Percentiles rank a stretch among this genome's conserved stretches.
Evolutionary conservation across 2,888 invertebrate genomes (phyloP).

Genomic region (Dichetophora obliterata): DNA sequence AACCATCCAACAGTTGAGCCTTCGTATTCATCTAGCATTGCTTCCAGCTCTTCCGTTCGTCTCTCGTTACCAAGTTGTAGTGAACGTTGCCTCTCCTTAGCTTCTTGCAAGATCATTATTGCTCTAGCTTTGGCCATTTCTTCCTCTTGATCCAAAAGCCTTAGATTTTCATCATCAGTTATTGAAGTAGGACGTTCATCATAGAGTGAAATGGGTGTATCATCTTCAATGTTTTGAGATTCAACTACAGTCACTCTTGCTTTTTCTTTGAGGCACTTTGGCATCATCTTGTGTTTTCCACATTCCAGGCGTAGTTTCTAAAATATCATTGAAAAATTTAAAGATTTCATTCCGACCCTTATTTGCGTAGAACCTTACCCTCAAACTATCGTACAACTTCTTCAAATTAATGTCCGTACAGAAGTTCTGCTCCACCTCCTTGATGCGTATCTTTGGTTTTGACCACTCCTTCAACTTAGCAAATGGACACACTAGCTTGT

Average conservation of each 20-base stretch:
- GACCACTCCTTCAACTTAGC: constrained; percentile 61
- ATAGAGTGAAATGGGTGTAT: too few relatives aligned
- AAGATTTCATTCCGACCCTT: neutral
- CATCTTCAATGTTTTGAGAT: too few relatives aligned
- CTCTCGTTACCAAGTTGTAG: constrained; percentile 58
- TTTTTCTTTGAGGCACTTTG: constrained; percentile 57
- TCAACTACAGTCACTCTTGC: neutral
- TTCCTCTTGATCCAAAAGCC: neutral
- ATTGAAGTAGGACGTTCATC: constrained; percentile 45
- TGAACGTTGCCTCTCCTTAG: neutral
- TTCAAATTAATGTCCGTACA: constrained; percentile 63
- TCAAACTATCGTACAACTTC: constrained; percentile 63
- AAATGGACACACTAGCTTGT: constrained; percentile 59
- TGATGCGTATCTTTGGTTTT: constrained; percentile 60
- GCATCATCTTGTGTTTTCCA: constrained; percentile 52
- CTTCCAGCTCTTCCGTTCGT: constrained; percentile 55
- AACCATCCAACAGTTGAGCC: constrained; percentile 80
- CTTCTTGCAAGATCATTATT: neutral
- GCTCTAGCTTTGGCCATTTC: neutral
- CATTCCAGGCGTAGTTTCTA: constrained; percentile 57
- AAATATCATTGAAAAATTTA: constrained; percentile 31
- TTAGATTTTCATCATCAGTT: constrained; percentile 51
- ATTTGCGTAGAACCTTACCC: constrained; percentile 48
- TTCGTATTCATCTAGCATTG: constrained; percentile 77
- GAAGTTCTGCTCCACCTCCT: constrained; percentile 65